Evolutionary conservation across 2,113 vertebrate genomes (phyloP).

Genomic region (Oncorhynchus kisutch): DNA sequence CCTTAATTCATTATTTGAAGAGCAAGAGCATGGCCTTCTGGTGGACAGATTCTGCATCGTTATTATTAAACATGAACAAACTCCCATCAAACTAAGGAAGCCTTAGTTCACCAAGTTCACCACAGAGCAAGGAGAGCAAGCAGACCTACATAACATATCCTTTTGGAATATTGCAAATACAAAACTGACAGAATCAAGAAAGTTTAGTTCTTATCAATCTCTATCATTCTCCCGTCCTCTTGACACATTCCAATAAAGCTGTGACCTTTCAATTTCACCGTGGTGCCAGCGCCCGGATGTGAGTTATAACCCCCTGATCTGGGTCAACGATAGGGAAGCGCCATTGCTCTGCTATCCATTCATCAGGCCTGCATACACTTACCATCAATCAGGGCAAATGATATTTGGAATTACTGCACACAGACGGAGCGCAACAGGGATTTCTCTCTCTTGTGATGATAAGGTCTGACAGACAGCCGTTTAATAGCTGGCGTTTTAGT

Average conservation of each 20-base stretch:
- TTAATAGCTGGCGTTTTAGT: conserved; percentile 37
- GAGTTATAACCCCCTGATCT: conserved; percentile 60
- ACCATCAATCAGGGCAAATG: conserved; percentile 55
- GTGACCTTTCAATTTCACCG: conserved; percentile 60
- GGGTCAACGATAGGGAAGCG: conserved; percentile 53
- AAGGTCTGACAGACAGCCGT: conserved; percentile 4
- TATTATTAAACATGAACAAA: too few relatives aligned
- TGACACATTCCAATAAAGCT: conserved; percentile 65
- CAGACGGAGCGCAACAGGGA: conserved; percentile 5
- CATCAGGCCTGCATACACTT: conserved; percentile 52
- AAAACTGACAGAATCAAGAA: conserved; percentile 56
- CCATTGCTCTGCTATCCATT: conserved; percentile 42
- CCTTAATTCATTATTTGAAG: too few relatives aligned
- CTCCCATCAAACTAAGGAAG: too few relatives aligned
- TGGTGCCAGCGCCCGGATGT: conserved; percentile 43
- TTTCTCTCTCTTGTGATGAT: conserved; percentile 6
- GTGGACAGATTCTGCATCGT: too few relatives aligned
- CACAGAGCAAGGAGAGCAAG: too few relatives aligned
- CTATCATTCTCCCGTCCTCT: conserved; percentile 44
- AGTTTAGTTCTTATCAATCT: conserved; percentile 67
- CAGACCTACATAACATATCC: conserved; percentile 19
- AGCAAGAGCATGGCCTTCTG: too few relatives aligned
- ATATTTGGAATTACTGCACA: conserved; percentile 45
- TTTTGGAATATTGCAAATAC: conserved; percentile 53
- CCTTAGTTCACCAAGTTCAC: too few relatives aligned